Conservation (phyloP, 64 coral and sea anemone species). For the Stichodactyla helianthus region DNA sequence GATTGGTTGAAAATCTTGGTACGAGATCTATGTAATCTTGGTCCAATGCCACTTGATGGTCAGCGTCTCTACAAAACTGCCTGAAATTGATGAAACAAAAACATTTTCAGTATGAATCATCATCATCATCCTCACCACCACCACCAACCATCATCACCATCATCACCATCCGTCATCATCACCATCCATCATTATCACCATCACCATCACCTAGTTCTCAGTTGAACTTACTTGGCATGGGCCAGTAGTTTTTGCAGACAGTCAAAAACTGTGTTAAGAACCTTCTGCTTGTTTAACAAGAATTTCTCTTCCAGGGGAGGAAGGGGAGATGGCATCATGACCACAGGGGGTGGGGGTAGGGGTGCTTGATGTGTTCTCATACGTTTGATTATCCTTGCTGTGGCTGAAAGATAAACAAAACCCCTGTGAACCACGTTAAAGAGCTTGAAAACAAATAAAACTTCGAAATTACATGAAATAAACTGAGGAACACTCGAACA, state of each 20-base stretch:
- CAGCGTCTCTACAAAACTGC: conserved; percentile 67
- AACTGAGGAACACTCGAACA: too few species aligned
- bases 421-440: too few species aligned
- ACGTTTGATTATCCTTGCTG: conserved; percentile 69
- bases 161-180: background rate
- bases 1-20: conserved; percentile 60
- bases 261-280: conserved; percentile 57
- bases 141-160: background rate
- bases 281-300: conserved; percentile 74
- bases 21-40: conserved; percentile 82
- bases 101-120: background rate
- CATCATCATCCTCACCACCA: background rate
- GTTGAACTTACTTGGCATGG: conserved; percentile 59
- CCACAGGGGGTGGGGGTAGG: conserved; percentile 66
- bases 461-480: too few species aligned
- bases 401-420: conserved; percentile 39
- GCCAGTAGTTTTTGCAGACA: conserved; percentile 61
- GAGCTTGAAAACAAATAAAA: background rate
- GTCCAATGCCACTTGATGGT: conserved; percentile 71
- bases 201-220: too few species aligned
- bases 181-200: background rate
- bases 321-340: conserved; percentile 40
- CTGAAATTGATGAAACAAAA: conserved; percentile 28
- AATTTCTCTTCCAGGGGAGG: conserved; percentile 64
- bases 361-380: conserved; percentile 69